phyloP scores from a whole-genome alignment of 2,888 invertebrate genomes.

The Brenthis ino region DNA sequence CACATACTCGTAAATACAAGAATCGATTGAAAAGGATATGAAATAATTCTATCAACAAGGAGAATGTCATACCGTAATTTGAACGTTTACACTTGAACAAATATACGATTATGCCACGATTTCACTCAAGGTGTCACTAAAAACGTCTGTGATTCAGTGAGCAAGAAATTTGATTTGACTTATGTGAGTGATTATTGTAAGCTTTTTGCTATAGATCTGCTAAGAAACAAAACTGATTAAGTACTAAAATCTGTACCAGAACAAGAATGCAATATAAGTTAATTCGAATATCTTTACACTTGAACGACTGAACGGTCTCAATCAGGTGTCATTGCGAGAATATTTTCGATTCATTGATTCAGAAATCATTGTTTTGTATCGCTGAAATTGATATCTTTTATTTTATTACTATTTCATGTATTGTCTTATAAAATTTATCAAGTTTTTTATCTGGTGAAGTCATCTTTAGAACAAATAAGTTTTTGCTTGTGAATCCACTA shows the following conservation, averaged over 20 bases:
- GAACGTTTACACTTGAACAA: neutral
- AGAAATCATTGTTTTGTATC: slow-evolving; percentile 68
- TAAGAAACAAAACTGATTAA: neutral
- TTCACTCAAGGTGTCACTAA: too few relatives aligned
- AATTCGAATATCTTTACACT: slow-evolving; percentile 55
- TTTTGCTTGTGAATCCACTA: too few relatives aligned
- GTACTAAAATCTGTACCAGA: neutral
- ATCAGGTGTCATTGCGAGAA: slow-evolving; percentile 61
- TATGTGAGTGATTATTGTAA: too few relatives aligned
- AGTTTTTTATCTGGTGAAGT: too few relatives aligned
- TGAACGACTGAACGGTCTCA: slow-evolving; percentile 59
- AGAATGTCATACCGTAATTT: neutral
- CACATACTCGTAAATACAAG: too few relatives aligned
- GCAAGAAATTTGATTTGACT: too few relatives aligned
- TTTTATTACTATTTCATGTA: neutral
- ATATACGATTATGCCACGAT: too few relatives aligned
- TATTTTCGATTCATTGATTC: slow-evolving; percentile 67
- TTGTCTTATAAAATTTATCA: too few relatives aligned
- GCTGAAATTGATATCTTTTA: slow-evolving; percentile 29
- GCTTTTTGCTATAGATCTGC: neutral
- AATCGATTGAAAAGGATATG: too few relatives aligned
- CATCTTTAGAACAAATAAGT: too few relatives aligned
- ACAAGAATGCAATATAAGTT: slow-evolving; percentile 25
- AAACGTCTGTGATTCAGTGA: too few relatives aligned
- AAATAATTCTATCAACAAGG: too few relatives aligned